These are phyloP conservation scores for Globodera ellingtonae DNA, from an alignment of 1,140 invertebrate species.

Conservation along the genomic window DNA sequence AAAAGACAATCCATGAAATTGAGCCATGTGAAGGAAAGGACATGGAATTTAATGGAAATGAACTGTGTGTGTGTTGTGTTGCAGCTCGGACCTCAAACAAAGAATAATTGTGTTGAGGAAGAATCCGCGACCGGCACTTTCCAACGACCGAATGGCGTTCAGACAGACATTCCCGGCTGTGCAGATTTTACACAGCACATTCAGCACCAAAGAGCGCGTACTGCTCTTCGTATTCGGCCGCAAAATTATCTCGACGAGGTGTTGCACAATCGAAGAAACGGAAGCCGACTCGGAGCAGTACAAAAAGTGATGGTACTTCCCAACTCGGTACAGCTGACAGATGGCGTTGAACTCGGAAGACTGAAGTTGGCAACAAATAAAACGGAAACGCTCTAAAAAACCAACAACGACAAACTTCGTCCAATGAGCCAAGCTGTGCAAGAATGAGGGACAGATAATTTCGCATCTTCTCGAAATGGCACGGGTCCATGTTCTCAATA, in stretches of 20 bases:
- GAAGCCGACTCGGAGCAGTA: not conserved
- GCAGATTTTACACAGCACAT: not conserved
- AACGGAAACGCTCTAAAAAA: too few species aligned
- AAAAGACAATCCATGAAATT: too few species aligned
- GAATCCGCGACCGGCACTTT: not conserved
- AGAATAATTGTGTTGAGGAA: not conserved
- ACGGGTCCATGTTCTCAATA: conserved; percentile 31
- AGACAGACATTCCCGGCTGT: not conserved
- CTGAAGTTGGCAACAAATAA: too few species aligned
- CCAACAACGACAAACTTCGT: not conserved
- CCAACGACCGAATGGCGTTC: not conserved
- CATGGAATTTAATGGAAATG: too few species aligned
- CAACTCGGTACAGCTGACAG: conserved; percentile 2
- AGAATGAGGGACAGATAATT: conserved; percentile 22
- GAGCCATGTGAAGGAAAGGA: too few species aligned
- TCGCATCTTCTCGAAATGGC: conserved; percentile 24
- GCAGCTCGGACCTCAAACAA: not conserved
- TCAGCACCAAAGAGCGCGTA: not conserved
- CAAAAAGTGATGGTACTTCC: not conserved
- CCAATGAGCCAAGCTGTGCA: not conserved
- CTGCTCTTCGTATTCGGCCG: not conserved
- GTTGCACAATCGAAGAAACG: not conserved
- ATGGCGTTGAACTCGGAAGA: not conserved
- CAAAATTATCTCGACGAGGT: not conserved
- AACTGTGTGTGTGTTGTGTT: not conserved